Evolutionary conservation across 2,888 invertebrate species (phyloP).

Genomic region (Melieria omissa): DNA sequence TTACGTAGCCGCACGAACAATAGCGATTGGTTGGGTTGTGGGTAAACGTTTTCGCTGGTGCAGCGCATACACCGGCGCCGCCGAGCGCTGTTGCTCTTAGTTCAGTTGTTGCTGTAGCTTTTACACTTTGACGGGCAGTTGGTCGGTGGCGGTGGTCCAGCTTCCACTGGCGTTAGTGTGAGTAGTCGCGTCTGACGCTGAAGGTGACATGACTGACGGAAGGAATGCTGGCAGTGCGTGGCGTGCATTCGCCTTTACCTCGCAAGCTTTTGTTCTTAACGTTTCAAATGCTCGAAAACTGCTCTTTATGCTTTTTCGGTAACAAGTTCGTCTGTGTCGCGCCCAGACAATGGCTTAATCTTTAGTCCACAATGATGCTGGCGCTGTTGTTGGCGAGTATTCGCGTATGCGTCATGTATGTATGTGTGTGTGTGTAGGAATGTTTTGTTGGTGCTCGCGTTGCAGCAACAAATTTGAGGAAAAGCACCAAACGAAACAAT

Average conservation of each 20-base stretch:
- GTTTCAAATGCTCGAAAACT: neutral
- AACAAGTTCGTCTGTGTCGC: neutral
- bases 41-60: too few species aligned
- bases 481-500: too few species aligned
- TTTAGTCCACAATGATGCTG: neutral
- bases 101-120: conserved; percentile 2
- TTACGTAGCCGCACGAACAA: neutral
- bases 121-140: too few species aligned
- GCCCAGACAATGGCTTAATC: conserved; percentile 21
- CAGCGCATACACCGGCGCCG: too few species aligned
- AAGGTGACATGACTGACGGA: too few species aligned
- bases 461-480: too few species aligned
- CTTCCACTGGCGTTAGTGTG: too few species aligned
- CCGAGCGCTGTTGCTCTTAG: conserved; percentile 5
- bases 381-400: neutral
- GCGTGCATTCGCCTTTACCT: neutral
- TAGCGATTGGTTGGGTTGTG: neutral
- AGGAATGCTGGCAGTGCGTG: too few species aligned
- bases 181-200: too few species aligned
- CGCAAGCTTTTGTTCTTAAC: neutral
- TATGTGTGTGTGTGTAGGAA: neutral
- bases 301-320: neutral
- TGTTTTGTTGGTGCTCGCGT: neutral
- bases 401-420: neutral
- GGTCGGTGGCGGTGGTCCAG: too few species aligned